These are phyloP conservation scores for Synergus gifuensis DNA, from an alignment of 2,888 invertebrate species.

Conservation along the genomic window DNA sequence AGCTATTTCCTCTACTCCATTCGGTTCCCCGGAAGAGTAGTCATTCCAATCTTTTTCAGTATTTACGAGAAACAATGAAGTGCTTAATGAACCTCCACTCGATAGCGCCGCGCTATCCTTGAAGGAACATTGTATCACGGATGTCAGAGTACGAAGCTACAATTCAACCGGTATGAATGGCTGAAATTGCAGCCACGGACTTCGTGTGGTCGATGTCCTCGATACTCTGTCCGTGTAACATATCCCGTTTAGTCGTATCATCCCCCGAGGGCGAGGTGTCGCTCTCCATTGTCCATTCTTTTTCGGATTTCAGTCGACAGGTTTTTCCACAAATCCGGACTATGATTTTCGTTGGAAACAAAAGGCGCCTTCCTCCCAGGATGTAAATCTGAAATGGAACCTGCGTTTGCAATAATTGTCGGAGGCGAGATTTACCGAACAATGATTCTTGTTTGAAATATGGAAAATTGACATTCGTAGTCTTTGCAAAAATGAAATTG, in stretches of 20 bases:
- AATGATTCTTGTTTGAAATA: not conserved
- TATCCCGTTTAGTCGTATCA: constrained; percentile 7
- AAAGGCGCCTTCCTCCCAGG: constrained; percentile 15
- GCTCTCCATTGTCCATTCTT: constrained; percentile 27
- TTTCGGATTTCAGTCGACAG: constrained; percentile 17
- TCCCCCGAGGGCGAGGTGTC: constrained; percentile 24
- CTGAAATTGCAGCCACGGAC: constrained; percentile 33
- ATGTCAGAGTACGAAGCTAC: constrained; percentile 34
- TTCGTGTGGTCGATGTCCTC: constrained; percentile 10
- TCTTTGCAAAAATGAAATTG: not conserved
- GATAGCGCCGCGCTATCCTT: constrained; percentile 55
- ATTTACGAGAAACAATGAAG: constrained; percentile 60
- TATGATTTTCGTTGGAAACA: constrained; percentile 15
- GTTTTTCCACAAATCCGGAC: constrained; percentile 36
- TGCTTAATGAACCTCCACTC: constrained; percentile 60
- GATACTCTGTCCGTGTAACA: constrained; percentile 9
- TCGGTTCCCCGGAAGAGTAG: not conserved
- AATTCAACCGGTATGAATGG: constrained; percentile 38
- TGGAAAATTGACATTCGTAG: not conserved
- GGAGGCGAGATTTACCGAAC: constrained; percentile 10
- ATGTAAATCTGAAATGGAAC: constrained; percentile 25
- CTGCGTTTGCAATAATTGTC: constrained; percentile 10
- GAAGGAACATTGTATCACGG: constrained; percentile 39
- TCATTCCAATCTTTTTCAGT: constrained; percentile 46
- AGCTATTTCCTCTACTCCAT: not conserved